Evolutionary conservation across 64 coral and sea anemone species (phyloP).

Genomic region (Stichodactyla helianthus): DNA sequence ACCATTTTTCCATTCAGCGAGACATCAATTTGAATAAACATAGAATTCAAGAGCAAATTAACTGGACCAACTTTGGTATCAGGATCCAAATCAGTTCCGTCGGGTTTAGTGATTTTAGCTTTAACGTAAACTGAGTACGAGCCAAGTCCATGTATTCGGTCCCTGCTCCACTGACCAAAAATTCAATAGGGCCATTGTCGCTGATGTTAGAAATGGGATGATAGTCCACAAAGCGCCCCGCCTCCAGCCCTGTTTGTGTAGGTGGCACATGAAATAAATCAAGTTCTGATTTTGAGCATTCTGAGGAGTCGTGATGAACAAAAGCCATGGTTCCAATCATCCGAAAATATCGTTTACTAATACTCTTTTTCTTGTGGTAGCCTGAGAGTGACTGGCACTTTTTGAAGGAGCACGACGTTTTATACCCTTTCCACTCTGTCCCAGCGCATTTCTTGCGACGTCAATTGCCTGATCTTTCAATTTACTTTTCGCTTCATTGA

Average conservation of each 20-base stretch:
- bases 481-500: not conserved
- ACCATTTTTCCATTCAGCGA: not conserved
- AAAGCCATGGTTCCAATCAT: not conserved
- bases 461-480: not conserved
- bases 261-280: slow-evolving; percentile 12
- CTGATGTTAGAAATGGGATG: not conserved
- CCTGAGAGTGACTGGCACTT: not conserved
- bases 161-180: slow-evolving; percentile 7
- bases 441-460: not conserved
- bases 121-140: slow-evolving; percentile 22
- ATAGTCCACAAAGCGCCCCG: slow-evolving; percentile 15
- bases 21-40: slow-evolving; percentile 17
- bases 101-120: slow-evolving; percentile 23
- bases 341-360: not conserved
- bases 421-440: not conserved
- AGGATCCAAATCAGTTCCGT: slow-evolving; percentile 12
- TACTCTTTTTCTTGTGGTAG: not conserved
- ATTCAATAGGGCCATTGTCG: slow-evolving; percentile 9
- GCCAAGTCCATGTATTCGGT: slow-evolving; percentile 10
- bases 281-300: slow-evolving; percentile 23
- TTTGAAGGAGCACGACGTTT: not conserved
- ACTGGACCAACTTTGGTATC: slow-evolving; percentile 17
- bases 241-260: slow-evolving; percentile 1
- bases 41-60: slow-evolving; percentile 3
- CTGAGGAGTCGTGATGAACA: slow-evolving; percentile 2